These are phyloP conservation scores for Polypedilum vanderplanki DNA, from an alignment of 1,140 invertebrate species.

Conservation along the genomic window DNA sequence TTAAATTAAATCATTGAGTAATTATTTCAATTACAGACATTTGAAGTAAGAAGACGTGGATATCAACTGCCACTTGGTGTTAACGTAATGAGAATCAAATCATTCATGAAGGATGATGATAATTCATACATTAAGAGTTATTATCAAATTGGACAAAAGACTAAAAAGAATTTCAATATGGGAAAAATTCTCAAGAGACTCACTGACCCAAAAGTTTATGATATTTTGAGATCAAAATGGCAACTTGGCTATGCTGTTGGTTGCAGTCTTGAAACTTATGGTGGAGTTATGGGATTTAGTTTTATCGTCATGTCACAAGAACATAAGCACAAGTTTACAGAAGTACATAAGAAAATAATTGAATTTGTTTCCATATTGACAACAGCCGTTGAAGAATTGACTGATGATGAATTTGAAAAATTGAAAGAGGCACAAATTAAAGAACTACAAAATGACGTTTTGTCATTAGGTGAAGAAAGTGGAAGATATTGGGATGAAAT, in stretches of 20 bases:
- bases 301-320: slow-evolving; percentile 62
- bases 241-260: slow-evolving; percentile 75
- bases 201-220: slow-evolving; percentile 76
- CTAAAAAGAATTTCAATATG: slow-evolving; percentile 54
- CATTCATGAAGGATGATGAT: slow-evolving; percentile 60
- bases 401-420: neutral
- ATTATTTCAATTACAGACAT: slow-evolving; percentile 31
- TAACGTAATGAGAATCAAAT: slow-evolving; percentile 35
- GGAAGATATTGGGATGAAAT: neutral
- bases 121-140: slow-evolving; percentile 79
- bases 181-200: slow-evolving; percentile 62
- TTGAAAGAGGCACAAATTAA: neutral
- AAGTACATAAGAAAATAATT: neutral
- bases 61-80: slow-evolving; percentile 32
- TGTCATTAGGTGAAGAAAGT: neutral
- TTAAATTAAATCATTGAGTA: neutral
- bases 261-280: slow-evolving; percentile 53
- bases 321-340: slow-evolving; percentile 49
- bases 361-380: neutral
- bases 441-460: neutral
- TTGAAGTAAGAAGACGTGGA: slow-evolving; percentile 37
- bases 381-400: neutral
- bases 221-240: slow-evolving; percentile 76
- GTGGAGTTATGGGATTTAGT: slow-evolving; percentile 60
- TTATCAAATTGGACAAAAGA: slow-evolving; percentile 63